Percentiles rank a stretch among this genome's conserved stretches.
Evolutionary conservation across 35 echinoderm and acorn worm species (phyloP).

Genomic region (Chiridota heheva): DNA sequence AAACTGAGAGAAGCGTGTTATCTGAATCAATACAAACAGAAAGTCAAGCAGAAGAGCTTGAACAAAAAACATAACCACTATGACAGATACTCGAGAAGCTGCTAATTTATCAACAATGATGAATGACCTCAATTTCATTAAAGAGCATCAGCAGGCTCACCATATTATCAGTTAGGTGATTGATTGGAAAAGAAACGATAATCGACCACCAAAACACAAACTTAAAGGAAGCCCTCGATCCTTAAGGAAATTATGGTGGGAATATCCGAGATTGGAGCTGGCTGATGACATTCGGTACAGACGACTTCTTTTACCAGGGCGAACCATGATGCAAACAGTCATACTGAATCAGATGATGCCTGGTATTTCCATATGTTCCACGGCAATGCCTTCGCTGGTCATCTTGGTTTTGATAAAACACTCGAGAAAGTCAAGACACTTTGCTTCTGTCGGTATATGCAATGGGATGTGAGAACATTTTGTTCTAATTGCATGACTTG

Average conservation of each 20-base stretch:
- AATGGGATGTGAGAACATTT: background rate
- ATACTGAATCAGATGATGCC: background rate
- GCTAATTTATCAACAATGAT: background rate
- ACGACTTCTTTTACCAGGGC: conserved; percentile 17
- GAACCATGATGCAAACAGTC: conserved; percentile 5
- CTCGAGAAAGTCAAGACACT: background rate
- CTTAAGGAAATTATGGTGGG: conserved; percentile 21
- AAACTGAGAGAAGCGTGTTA: background rate
- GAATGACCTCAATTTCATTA: background rate
- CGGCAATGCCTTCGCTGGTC: background rate
- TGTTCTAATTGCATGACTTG: background rate
- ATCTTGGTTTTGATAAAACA: conserved; percentile 15
- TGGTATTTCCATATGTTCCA: background rate
- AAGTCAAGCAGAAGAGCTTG: background rate
- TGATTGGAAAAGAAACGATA: background rate
- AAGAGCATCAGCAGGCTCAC: background rate
- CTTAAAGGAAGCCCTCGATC: background rate
- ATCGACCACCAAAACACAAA: background rate
- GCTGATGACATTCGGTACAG: background rate
- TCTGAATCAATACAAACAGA: background rate
- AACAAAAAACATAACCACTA: background rate
- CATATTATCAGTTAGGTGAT: background rate
- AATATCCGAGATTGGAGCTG: background rate
- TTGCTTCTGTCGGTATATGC: conserved; percentile 5
- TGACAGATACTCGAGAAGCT: background rate